A percentile compares a stretch with the other conserved stretches of the same genome.
Conservation (phyloP, 2,888 invertebrate genomes). For the Meteorus cinctellus region DNA sequence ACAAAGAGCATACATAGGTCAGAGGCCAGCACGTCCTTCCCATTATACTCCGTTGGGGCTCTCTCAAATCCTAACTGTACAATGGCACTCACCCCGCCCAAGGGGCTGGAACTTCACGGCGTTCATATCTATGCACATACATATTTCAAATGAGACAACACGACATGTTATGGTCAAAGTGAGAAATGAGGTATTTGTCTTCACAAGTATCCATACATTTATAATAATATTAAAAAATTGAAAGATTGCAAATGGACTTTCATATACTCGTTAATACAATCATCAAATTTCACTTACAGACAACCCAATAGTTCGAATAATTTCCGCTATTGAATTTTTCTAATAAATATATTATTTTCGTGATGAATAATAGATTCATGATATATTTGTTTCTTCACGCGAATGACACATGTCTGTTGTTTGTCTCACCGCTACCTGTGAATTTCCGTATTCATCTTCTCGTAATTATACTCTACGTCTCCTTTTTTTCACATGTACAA, state of each 20-base stretch:
- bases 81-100: slow-evolving; percentile 66
- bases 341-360: too few species aligned
- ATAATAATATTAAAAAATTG: slow-evolving; percentile 26
- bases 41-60: slow-evolving; percentile 63
- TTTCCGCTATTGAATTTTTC: too few species aligned
- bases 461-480: too few species aligned
- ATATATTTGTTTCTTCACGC: too few species aligned
- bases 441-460: too few species aligned
- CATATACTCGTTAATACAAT: not conserved
- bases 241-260: not conserved
- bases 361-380: too few species aligned
- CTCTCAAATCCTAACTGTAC: slow-evolving; percentile 68
- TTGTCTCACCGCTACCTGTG: too few species aligned
- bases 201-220: slow-evolving; percentile 11
- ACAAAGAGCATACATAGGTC: slow-evolving; percentile 56
- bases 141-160: slow-evolving; percentile 41
- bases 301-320: too few species aligned
- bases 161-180: slow-evolving; percentile 1
- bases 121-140: slow-evolving; percentile 15
- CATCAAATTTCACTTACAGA: too few species aligned
- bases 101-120: slow-evolving; percentile 52
- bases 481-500: too few species aligned
- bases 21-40: slow-evolving; percentile 69
- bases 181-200: slow-evolving; percentile 13
- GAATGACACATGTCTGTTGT: too few species aligned